Conservation (phyloP, 2,888 invertebrate species). For the Microctonus brassicae region DNA sequence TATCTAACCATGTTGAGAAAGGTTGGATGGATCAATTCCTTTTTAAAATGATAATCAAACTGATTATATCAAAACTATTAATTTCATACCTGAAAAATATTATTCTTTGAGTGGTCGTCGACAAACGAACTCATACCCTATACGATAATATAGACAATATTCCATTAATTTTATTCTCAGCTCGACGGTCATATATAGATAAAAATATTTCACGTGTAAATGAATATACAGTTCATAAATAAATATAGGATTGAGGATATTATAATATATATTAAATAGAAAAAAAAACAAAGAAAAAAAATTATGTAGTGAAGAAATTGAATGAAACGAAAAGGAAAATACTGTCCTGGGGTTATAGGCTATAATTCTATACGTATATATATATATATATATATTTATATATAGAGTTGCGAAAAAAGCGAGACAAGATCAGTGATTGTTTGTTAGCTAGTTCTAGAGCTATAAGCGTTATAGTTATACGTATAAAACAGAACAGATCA, state of each 20-base stretch:
- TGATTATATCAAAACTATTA: too few relatives aligned
- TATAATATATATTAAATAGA: neutral
- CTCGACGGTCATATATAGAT: neutral
- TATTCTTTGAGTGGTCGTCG: too few relatives aligned
- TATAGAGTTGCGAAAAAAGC: constrained; percentile 1
- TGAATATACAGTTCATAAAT: neutral
- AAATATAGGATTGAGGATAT: neutral
- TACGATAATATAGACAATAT: neutral
- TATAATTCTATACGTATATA: neutral
- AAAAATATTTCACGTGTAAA: neutral
- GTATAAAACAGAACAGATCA: constrained; percentile 10
- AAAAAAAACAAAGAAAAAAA: too few relatives aligned
- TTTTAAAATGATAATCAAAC: constrained; percentile 35
- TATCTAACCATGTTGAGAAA: constrained; percentile 46
- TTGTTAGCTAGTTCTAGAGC: too few relatives aligned
- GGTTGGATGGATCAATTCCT: constrained; percentile 49
- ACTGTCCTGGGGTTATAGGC: constrained; percentile 15
- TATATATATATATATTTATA: neutral
- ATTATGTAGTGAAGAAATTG: constrained; percentile 12
- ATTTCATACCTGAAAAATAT: too few relatives aligned
- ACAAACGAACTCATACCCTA: too few relatives aligned
- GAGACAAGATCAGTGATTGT: neutral
- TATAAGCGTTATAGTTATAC: constrained; percentile 11
- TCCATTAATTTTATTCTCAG: neutral
- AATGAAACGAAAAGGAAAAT: constrained; percentile 34